phyloP scores from a whole-genome alignment of 2,888 invertebrate species.

The Clostera curtula region DNA sequence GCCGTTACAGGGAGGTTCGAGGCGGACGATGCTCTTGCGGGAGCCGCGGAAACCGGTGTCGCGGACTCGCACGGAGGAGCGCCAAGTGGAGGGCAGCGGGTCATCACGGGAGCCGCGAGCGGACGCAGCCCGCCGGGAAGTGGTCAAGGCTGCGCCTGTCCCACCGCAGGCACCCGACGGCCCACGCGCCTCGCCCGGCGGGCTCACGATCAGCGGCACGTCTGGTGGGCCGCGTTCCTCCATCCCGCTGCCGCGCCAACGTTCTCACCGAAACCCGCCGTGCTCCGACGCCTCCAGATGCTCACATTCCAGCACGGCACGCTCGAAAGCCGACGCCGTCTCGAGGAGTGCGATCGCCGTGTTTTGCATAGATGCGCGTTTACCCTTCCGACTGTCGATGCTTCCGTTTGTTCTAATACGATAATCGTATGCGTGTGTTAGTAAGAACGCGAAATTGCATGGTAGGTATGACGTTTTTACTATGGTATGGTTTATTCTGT shows the following conservation, averaged over 20 bases:
- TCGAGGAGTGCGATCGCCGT: slow-evolving; percentile 66
- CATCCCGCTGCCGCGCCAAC: slow-evolving; percentile 73
- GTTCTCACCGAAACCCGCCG: slow-evolving; percentile 72
- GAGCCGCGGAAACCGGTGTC: slow-evolving; percentile 78
- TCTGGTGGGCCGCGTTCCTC: slow-evolving; percentile 73
- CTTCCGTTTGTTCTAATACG: slow-evolving; percentile 36
- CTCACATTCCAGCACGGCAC: slow-evolving; percentile 68
- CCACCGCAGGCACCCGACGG: slow-evolving; percentile 29
- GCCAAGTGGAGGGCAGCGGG: slow-evolving; percentile 69
- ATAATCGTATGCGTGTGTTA: slow-evolving; percentile 33
- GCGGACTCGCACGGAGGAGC: slow-evolving; percentile 78
- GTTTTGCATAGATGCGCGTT: slow-evolving; percentile 67
- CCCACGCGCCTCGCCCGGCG: too few species aligned
- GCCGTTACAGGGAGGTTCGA: slow-evolving; percentile 79
- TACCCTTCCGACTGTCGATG: slow-evolving; percentile 32
- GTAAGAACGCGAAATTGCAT: slow-evolving; percentile 22
- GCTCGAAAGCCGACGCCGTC: slow-evolving; percentile 63
- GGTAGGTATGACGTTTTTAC: slow-evolving; percentile 30
- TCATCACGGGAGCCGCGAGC: slow-evolving; percentile 62
- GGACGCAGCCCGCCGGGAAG: slow-evolving; percentile 56
- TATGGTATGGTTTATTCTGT: slow-evolving; percentile 62
- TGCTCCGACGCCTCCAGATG: slow-evolving; percentile 58
- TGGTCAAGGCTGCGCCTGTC: slow-evolving; percentile 56
- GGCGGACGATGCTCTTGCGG: slow-evolving; percentile 77
- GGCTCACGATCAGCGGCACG: slow-evolving; percentile 65